A percentile compares a stretch with the other conserved stretches of the same genome.
Conservation (phyloP, 2,113 vertebrate genomes). For the Myotis lucifugus region DNA sequence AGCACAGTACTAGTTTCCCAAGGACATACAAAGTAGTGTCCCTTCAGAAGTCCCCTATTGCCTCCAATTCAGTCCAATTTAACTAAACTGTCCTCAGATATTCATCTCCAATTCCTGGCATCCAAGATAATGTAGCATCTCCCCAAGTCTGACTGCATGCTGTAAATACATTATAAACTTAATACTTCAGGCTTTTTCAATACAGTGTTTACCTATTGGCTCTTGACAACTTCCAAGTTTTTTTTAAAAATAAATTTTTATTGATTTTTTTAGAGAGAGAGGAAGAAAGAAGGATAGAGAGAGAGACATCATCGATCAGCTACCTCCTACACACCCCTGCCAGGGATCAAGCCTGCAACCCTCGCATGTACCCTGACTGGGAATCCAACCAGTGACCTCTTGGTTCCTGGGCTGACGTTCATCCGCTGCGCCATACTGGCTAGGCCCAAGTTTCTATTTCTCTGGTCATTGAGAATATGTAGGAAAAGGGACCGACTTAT, state of each 20-base stretch:
- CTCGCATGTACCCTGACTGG: too few species aligned
- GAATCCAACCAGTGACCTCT: too few species aligned
- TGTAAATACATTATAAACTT: not conserved
- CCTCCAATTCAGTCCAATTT: conserved; percentile 19
- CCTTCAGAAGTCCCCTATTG: not conserved
- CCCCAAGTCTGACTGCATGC: not conserved
- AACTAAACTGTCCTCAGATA: not conserved
- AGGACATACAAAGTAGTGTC: not conserved
- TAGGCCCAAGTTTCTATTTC: not conserved
- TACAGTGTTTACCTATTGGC: not conserved
- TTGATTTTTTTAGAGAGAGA: too few species aligned
- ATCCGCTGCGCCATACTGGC: too few species aligned
- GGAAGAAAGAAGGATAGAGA: too few species aligned
- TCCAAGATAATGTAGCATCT: not conserved
- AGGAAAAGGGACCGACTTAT: not conserved
- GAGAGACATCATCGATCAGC: too few species aligned
- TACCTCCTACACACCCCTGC: too few species aligned
- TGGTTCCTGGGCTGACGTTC: too few species aligned
- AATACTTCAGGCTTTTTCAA: conserved; percentile 24
- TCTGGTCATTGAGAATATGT: conserved; percentile 20
- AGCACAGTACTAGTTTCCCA: conserved; percentile 2
- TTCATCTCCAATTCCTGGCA: conserved; percentile 43
- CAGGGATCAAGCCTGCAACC: too few species aligned
- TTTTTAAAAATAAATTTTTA: not conserved
- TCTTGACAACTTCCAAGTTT: conserved; percentile 24